Percentiles rank a stretch among this genome's conserved stretches.
Conservation (phyloP, 2,888 invertebrate species). For the Alviniconcha strummeri region DNA sequence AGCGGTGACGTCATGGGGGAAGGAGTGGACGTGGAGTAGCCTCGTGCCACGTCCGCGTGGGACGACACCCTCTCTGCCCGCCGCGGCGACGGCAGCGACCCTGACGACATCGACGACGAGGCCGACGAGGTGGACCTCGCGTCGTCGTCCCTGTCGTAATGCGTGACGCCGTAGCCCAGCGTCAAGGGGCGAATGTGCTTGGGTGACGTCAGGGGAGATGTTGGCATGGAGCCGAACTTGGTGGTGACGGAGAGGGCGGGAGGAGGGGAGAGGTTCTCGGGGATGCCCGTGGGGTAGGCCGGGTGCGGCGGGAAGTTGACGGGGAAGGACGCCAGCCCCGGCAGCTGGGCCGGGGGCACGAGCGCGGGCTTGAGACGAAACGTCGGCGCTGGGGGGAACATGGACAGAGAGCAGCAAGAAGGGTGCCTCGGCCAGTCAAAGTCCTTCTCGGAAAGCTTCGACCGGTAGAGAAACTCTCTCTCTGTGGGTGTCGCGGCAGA, state of each 20-base stretch:
- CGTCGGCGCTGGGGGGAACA: not conserved
- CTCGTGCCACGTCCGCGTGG: not conserved
- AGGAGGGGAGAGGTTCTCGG: slow-evolving; percentile 23
- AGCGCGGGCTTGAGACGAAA: slow-evolving; percentile 1
- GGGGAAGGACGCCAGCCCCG: not conserved
- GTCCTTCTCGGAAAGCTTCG: not conserved
- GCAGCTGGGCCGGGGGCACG: not conserved
- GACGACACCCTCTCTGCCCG: slow-evolving; percentile 17
- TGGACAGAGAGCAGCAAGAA: not conserved
- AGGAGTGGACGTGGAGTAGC: slow-evolving; percentile 15
- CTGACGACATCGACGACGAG: slow-evolving; percentile 19
- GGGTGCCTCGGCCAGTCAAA: not conserved
- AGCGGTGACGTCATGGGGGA: slow-evolving; percentile 21
- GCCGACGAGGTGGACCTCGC: slow-evolving; percentile 8
- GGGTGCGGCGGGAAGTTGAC: slow-evolving; percentile 11
- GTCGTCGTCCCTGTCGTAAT: slow-evolving; percentile 13
- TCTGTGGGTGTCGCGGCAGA: not conserved
- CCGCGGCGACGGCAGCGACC: slow-evolving; percentile 3
- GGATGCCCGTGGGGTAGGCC: slow-evolving; percentile 1
- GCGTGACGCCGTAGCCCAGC: not conserved
- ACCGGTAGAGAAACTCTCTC: not conserved
- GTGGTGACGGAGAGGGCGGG: slow-evolving; percentile 6
- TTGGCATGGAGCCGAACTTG: not conserved
- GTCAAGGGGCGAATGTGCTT: not conserved
- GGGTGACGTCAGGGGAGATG: slow-evolving; percentile 1